Evolutionary conservation across 1,140 invertebrate species (phyloP), one percentile per base, ranked within the genome.

Genomic region (Elymnias hypermnestra): DNA sequence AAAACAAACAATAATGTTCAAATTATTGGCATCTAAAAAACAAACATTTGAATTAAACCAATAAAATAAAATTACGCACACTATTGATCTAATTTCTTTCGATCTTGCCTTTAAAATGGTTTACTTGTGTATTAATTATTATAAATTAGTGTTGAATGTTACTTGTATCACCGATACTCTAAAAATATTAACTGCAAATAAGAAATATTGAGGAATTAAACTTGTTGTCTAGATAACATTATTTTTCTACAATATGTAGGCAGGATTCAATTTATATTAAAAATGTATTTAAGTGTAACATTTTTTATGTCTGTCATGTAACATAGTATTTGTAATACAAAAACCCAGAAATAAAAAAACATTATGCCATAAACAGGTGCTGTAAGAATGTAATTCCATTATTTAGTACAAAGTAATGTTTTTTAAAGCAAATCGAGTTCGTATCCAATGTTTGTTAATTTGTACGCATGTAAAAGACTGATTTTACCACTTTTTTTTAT

Each of bases 391-490:
- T 61, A 58, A 62, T 63, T 66, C 63, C 59, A 66, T 60, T 56
- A 45, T 63, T 54, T 63, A 66, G 63, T 63, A 65, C 58, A 61
- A 60, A 66, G 15, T 33, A 26, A 39, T 35, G 36, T 52, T 40
- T 53, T n/a, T 53, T 51, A 23, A 41, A 48, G 7, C 35, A 43
- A 37, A 35, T 40, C n/a, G 44, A 36, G 14, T 31, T 37, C 28
- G 35, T 39, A 50, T 55, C 45, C 33, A 47, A 50, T 51, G 23
- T 45, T 28, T 46, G 45, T 55, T 53, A 40, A 49, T 61, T 53
- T 63, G 42, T 52, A 61, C 58, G 38, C 55, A 57, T 49, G 57
- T 60, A 63, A 64, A 71, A 73, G 72, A 72, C 72, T 72, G 70
- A 73, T 72, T n/a, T 62, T 72, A 41, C 57, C 49, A 33, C 29